A percentile compares a stretch with the other conserved stretches of the same genome.
Evolutionary conservation across 2,888 invertebrate species (phyloP).

Genomic region (Drosophila peninsularis): DNA sequence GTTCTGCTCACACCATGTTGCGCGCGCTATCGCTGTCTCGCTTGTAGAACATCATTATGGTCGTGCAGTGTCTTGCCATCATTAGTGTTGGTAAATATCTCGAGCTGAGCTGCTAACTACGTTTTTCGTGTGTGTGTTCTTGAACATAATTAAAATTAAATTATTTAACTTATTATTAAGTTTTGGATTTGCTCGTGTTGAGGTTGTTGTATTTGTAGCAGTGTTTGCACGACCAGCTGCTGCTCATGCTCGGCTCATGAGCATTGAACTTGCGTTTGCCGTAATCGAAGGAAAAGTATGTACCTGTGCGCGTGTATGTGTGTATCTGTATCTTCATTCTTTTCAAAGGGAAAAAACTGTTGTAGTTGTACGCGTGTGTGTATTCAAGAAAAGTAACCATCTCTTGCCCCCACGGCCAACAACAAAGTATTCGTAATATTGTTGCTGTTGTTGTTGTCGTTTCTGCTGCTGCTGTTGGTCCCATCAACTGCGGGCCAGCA

Average conservation of each 20-base stretch:
- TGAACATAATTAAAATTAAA: constrained; percentile 74
- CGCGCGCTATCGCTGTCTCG: constrained; percentile 56
- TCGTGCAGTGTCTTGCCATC: constrained; percentile 49
- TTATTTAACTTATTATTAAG: constrained; percentile 77
- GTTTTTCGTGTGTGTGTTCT: constrained; percentile 74
- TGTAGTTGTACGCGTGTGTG: constrained; percentile 60
- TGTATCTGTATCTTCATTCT: constrained; percentile 50
- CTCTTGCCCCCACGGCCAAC: constrained; percentile 28
- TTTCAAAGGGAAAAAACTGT: constrained; percentile 61
- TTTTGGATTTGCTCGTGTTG: constrained; percentile 53
- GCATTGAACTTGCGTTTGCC: constrained; percentile 48
- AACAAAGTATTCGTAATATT: constrained; percentile 4
- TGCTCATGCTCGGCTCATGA: constrained; percentile 35
- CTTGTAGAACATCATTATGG: constrained; percentile 70
- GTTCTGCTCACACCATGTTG: constrained; percentile 67
- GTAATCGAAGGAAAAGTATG: constrained; percentile 64
- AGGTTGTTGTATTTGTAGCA: constrained; percentile 26
- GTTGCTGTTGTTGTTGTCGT: constrained; percentile 16
- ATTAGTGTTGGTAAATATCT: constrained; percentile 61
- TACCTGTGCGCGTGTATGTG: constrained; percentile 47
- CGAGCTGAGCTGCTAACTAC: constrained; percentile 61
- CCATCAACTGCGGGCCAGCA: constrained; percentile 57
- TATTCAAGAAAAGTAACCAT: constrained; percentile 76
- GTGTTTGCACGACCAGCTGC: constrained; percentile 40
- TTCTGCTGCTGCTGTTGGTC: constrained; percentile 34